Base-by-base conservation (phyloP, 1,140 invertebrate genomes). In the Amyelois transitella region DNA sequence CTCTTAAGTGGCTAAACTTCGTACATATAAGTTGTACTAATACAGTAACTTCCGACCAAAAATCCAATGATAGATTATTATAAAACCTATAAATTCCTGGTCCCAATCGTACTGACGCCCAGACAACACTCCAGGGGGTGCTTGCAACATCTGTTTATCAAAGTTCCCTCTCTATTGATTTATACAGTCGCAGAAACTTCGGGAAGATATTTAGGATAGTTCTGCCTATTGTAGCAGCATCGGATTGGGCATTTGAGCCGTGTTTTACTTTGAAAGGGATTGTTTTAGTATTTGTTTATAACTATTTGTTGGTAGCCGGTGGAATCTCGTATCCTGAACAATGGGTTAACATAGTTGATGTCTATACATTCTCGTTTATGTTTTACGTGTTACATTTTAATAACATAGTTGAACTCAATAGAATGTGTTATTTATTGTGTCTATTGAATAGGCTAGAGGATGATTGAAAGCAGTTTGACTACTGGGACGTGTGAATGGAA, bases 81-180 rank as follows among this genome's bases (percentile, higher is more conserved):
- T 48, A 48, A 48, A 48, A 17, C 18, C 45, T 48, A 48, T 48
- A 48, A 48, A 48, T 48, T 48, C 20, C 45, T 48, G 10, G 20
- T 19, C 20, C 45, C 45, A 48, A 12, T 48, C 12, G 45, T 18
- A 19, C 20, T 19, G 18, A 19, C 12, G 18, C 18, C 12, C 19
- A n/a, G 45, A 48, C 20, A 48, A 19, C 45, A n/a, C 45, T 48
- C 45, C n/a, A 12, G 45, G 45, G 45, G 20, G 18, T 19, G 21
- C 19, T 48, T 21, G 45, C 20, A 48, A 48, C 45, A 48, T 48
- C 45, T 48, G 45, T 48, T 48, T 48, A 48, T 48, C 45, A 48
- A 48, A 48, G 18, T 48, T 48, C 45, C 45, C n/a, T 14, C 19
- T 21, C 18, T 48, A 21, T 48, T 48, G 45, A 48, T 48, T 48